Evolutionary conservation across 2,797 vertebrate species (phyloP).

Genomic region (Urophycis tenuis): DNA sequence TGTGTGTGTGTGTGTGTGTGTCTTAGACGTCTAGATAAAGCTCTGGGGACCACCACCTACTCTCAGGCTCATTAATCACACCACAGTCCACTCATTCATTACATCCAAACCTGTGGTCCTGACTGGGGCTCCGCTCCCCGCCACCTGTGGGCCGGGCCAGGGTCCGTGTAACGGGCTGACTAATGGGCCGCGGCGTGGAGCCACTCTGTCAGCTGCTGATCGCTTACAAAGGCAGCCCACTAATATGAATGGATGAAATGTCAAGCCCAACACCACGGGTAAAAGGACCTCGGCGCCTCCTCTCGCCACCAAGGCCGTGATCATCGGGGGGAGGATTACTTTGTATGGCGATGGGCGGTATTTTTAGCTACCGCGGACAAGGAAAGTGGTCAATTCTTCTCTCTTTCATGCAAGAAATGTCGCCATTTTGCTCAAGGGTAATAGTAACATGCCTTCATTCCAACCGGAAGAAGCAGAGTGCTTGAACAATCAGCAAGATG

Average conservation of each 20-base stretch:
- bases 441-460: neutral
- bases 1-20: too few relatives aligned
- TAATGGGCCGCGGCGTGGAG: slow-evolving; percentile 41
- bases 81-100: slow-evolving; percentile 48
- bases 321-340: neutral
- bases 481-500: neutral
- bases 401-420: neutral
- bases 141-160: slow-evolving; percentile 45
- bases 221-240: slow-evolving; percentile 22
- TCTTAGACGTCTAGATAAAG: slow-evolving; percentile 41
- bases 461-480: neutral
- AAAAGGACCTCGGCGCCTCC: neutral
- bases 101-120: slow-evolving; percentile 54
- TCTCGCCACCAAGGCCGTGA: neutral
- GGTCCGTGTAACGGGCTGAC: slow-evolving; percentile 37
- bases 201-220: slow-evolving; percentile 46
- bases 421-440: neutral
- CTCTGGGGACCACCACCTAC: slow-evolving; percentile 41
- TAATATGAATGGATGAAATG: neutral
- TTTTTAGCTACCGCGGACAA: neutral
- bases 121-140: slow-evolving; percentile 30
- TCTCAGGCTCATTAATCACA: slow-evolving; percentile 54
- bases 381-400: neutral
- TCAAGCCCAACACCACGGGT: neutral
- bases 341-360: neutral